A percentile compares a stretch with the other conserved stretches of the same genome.
Evolutionary conservation across 92 coral and sea anemone species (phyloP).

Genomic region (Heteractis magnifica): DNA sequence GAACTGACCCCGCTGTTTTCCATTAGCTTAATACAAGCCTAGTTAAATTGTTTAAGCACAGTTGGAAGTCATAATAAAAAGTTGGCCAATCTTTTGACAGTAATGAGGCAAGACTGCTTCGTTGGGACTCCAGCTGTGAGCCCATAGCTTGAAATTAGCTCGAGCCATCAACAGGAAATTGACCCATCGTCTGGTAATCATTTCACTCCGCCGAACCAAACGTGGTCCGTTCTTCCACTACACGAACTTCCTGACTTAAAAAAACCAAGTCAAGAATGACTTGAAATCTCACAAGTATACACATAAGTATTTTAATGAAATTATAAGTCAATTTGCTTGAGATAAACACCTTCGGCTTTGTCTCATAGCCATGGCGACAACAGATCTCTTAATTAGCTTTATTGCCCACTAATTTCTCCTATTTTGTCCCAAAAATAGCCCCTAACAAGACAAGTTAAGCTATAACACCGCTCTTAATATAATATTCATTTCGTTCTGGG

Average conservation of each 20-base stretch:
- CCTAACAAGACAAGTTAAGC: neutral
- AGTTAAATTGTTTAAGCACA: conserved; percentile 53
- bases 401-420: conserved; percentile 66
- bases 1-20: conserved; percentile 25
- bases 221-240: neutral
- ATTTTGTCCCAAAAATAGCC: conserved; percentile 23
- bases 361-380: conserved; percentile 63
- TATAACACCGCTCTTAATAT: neutral
- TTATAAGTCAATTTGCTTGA: conserved; percentile 4
- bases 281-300: neutral
- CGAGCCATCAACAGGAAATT: conserved; percentile 14
- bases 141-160: conserved; percentile 21
- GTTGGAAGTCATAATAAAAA: conserved; percentile 38
- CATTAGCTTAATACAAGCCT: conserved; percentile 33
- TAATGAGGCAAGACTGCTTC: conserved; percentile 31
- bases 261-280: neutral
- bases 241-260: neutral
- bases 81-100: conserved; percentile 8
- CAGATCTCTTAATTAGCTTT: conserved; percentile 67
- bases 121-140: conserved; percentile 10
- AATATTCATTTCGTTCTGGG: neutral
- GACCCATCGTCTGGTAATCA: neutral
- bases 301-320: neutral
- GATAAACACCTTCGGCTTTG: conserved; percentile 13
- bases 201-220: neutral